phyloP scores from a whole-genome alignment of 1,140 invertebrate species.

The Latrodectus geometricus region DNA sequence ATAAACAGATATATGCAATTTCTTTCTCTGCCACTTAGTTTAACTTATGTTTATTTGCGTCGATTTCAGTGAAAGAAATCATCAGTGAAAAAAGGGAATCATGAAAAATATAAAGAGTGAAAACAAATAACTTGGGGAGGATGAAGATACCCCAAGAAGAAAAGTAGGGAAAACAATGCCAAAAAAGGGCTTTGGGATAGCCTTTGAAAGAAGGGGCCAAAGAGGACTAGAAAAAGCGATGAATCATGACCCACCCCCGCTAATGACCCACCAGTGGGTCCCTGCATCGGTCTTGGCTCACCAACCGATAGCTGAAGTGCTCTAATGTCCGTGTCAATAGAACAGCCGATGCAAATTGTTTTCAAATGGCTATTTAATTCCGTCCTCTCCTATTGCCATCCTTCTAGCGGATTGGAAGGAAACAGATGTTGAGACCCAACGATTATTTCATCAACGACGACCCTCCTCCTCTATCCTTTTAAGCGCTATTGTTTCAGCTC shows the following conservation, averaged over 20 bases:
- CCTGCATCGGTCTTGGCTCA: conserved; percentile 45
- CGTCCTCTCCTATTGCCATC: conserved; percentile 25
- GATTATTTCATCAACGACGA: conserved; percentile 58
- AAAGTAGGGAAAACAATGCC: not conserved
- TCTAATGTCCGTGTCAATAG: conserved; percentile 62
- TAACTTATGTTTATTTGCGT: too few species aligned
- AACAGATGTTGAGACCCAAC: conserved; percentile 54
- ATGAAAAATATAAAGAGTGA: not conserved
- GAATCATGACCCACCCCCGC: conserved; percentile 34
- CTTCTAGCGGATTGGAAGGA: conserved; percentile 11
- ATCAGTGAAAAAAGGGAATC: not conserved
- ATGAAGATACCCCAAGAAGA: not conserved
- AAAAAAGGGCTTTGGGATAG: conserved; percentile 20
- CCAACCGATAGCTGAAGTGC: conserved; percentile 48
- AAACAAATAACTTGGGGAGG: too few species aligned
- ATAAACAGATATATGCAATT: too few species aligned
- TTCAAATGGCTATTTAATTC: conserved; percentile 62
- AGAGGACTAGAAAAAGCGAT: conserved; percentile 36
- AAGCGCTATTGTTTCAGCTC: not conserved
- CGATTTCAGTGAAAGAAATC: too few species aligned
- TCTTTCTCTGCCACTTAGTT: too few species aligned
- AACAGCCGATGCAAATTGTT: conserved; percentile 62
- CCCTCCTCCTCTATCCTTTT: not conserved
- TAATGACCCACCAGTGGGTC: conserved; percentile 53
- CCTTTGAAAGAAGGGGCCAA: conserved; percentile 29